phyloP scores from a whole-genome alignment of 2,113 vertebrate genomes.

The Tachycineta bicolor region DNA sequence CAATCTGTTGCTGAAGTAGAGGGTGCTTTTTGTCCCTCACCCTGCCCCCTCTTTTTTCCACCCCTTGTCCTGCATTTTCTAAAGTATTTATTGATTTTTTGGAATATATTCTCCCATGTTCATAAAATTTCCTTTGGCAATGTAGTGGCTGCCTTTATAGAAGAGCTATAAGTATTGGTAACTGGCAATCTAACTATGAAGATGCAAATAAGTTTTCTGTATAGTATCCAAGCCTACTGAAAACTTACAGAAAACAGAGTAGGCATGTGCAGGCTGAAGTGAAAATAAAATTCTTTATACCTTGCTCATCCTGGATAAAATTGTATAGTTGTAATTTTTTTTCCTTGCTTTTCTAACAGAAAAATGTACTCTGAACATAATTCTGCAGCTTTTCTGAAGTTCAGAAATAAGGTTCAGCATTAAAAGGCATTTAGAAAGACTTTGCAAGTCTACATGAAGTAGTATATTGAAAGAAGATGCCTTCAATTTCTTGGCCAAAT shows the following conservation, averaged over 20 bases:
- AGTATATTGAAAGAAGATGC: background rate
- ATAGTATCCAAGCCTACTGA: background rate
- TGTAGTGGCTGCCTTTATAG: background rate
- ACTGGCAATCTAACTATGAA: background rate
- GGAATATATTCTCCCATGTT: background rate
- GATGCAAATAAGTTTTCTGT: background rate
- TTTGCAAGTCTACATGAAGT: background rate
- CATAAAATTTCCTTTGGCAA: background rate
- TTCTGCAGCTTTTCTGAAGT: background rate
- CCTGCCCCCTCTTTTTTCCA: fast-evolving
- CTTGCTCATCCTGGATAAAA: background rate
- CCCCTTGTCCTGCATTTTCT: background rate
- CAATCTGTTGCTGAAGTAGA: background rate
- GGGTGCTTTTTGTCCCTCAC: background rate
- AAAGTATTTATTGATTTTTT: background rate
- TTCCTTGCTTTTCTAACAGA: background rate
- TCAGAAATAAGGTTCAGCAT: background rate
- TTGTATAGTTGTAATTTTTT: background rate
- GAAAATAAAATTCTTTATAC: background rate
- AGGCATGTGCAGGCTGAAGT: background rate
- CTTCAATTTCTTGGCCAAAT: constrained; percentile 19
- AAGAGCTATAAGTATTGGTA: background rate
- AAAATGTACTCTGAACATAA: background rate
- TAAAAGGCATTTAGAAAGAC: background rate
- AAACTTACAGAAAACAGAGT: background rate